Percentiles rank a stretch among this genome's conserved stretches.
Conservation (phyloP, 2,888 invertebrate species). For the Apantesis nais region DNA sequence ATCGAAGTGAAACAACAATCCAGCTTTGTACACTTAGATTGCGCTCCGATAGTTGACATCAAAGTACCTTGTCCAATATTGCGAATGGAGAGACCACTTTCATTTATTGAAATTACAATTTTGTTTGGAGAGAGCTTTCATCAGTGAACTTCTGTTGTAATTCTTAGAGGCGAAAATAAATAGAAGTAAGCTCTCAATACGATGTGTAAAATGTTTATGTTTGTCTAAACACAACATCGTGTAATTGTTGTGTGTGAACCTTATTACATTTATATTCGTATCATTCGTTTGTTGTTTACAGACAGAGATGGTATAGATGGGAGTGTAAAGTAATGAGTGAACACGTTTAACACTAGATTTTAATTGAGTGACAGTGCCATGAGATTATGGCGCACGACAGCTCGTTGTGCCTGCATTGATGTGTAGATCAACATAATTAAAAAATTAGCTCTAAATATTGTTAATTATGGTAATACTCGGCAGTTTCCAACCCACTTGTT, state of each 20-base stretch:
- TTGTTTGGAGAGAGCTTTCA: neutral
- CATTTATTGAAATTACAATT: neutral
- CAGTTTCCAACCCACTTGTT: neutral
- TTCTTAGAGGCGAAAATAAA: too few relatives aligned
- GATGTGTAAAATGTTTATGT: neutral
- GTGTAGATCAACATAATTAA: too few relatives aligned
- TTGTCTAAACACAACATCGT: too few relatives aligned
- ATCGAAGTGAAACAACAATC: neutral
- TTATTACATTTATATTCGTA: neutral
- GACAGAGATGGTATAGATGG: too few relatives aligned
- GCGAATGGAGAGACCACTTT: neutral
- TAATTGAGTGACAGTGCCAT: neutral
- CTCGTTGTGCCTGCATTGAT: neutral
- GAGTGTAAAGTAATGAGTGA: too few relatives aligned
- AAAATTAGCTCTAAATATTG: neutral
- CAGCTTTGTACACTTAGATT: neutral
- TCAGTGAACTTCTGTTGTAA: neutral
- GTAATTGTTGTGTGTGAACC: too few relatives aligned
- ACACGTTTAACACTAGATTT: neutral
- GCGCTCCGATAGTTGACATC: neutral
- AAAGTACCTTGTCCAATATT: slow-evolving; percentile 2
- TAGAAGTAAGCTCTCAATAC: too few relatives aligned
- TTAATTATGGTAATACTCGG: neutral
- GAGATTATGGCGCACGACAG: neutral
- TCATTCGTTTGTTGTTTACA: neutral